Conservation (phyloP, 2,888 invertebrate species). For the Callyntrura sp. region DNA sequence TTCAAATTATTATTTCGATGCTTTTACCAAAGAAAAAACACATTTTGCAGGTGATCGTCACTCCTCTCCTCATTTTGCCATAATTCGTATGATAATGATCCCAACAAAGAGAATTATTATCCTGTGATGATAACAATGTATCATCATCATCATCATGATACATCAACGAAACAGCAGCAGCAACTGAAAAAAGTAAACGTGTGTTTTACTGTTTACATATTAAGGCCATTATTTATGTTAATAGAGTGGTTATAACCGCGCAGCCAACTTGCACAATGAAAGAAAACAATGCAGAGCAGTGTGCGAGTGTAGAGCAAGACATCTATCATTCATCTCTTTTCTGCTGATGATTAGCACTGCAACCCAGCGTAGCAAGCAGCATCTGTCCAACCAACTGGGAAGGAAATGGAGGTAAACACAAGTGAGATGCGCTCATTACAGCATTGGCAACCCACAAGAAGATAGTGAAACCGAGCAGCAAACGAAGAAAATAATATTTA, state of each 20-base stretch:
- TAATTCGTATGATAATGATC: conserved; percentile 54
- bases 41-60: conserved; percentile 67
- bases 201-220: conserved; percentile 77
- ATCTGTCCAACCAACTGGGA: conserved; percentile 62
- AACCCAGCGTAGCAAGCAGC: neutral
- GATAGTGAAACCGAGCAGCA: conserved; percentile 1
- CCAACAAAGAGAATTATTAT: conserved; percentile 40
- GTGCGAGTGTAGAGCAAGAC: neutral
- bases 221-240: conserved; percentile 79
- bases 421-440: neutral
- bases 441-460: conserved; percentile 2
- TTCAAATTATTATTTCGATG: neutral
- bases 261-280: conserved; percentile 26
- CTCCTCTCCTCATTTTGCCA: neutral
- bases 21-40: conserved; percentile 16
- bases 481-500: neutral
- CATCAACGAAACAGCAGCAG: conserved; percentile 6
- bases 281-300: conserved; percentile 36
- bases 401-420: conserved; percentile 68
- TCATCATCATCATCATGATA: neutral
- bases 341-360: conserved; percentile 26
- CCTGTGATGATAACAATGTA: conserved; percentile 37
- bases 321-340: neutral
- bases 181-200: conserved; percentile 64
- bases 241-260: conserved; percentile 81